A percentile compares a stretch with the other conserved stretches of the same genome.
Conservation (phyloP, 2,888 invertebrate genomes). For the Melolontha melolontha region DNA sequence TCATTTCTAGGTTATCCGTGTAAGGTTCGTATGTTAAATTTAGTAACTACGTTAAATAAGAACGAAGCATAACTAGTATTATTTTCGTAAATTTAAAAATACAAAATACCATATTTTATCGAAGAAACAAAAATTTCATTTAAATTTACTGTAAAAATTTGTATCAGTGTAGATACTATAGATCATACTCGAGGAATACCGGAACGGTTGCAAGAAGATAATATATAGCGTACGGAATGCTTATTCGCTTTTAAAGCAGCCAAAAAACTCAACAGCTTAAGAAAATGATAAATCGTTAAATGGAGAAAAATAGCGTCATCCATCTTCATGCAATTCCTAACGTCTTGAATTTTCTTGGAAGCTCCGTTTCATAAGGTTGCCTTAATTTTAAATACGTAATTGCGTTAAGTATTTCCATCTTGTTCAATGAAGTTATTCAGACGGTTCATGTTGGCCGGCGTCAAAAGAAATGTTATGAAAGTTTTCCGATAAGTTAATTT, state of each 20-base stretch:
- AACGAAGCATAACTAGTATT: too few relatives aligned
- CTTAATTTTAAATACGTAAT: slow-evolving; percentile 34
- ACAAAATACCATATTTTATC: too few relatives aligned
- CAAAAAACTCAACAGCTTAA: slow-evolving; percentile 39
- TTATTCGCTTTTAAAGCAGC: slow-evolving; percentile 27
- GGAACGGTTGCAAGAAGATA: slow-evolving; percentile 12
- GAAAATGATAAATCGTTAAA: slow-evolving; percentile 39
- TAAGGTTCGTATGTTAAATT: too few relatives aligned
- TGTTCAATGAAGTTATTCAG: background rate
- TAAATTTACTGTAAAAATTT: slow-evolving; percentile 22
- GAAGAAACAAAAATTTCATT: slow-evolving; percentile 1
- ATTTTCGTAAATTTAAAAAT: too few relatives aligned
- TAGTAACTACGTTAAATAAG: too few relatives aligned
- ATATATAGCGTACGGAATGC: slow-evolving; percentile 26
- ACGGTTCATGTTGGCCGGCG: too few relatives aligned
- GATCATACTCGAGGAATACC: slow-evolving; percentile 16
- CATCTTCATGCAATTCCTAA: slow-evolving; percentile 24
- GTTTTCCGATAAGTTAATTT: too few relatives aligned
- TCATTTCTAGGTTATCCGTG: too few relatives aligned
- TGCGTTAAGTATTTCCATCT: slow-evolving; percentile 9
- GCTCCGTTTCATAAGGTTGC: slow-evolving; percentile 5
- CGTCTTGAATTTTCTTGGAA: slow-evolving; percentile 9
- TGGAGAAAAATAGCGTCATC: slow-evolving; percentile 37
- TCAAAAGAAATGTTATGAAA: too few relatives aligned
- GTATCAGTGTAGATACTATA: slow-evolving; percentile 25